Conservation (phyloP, 23 tunicate genomes). For the Pegea sp. region DNA sequence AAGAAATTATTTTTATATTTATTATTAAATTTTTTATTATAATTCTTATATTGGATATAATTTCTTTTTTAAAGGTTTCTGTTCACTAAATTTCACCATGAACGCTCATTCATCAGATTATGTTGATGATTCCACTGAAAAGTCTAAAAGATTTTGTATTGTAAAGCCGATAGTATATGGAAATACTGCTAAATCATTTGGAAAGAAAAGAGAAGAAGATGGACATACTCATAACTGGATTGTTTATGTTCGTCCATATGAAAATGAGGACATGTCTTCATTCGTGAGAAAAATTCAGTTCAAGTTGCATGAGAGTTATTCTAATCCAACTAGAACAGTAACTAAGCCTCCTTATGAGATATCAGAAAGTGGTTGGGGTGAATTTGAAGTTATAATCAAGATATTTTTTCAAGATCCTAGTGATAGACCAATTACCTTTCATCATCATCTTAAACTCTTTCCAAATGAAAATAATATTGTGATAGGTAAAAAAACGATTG, state of each 20-base stretch:
- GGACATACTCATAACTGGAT: constrained; percentile 98
- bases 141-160: too few species aligned
- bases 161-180: constrained; percentile 95
- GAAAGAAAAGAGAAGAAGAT: constrained; percentile 89
- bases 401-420: constrained; percentile 66
- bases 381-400: constrained; percentile 83
- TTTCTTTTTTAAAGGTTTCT: too few species aligned
- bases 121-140: too few species aligned
- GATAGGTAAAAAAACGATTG: constrained; percentile 33
- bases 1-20: too few species aligned
- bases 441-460: constrained; percentile 58
- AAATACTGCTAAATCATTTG: constrained; percentile 61
- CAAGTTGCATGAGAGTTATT: constrained; percentile 85
- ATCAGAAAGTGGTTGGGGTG: constrained; percentile 95
- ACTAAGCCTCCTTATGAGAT: constrained; percentile 96
- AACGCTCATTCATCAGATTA: too few species aligned
- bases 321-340: constrained; percentile 57
- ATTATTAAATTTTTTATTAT: too few species aligned
- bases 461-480: constrained; percentile 46
- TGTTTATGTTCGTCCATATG: constrained; percentile 65
- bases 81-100: too few species aligned
- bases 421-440: constrained; percentile 55
- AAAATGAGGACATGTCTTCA: constrained; percentile 90
- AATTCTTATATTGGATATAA: too few species aligned
- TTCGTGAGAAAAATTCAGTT: constrained; percentile 89